Evolutionary conservation across 2,888 invertebrate genomes (phyloP).

Genomic region (Anarsia innoxiella): DNA sequence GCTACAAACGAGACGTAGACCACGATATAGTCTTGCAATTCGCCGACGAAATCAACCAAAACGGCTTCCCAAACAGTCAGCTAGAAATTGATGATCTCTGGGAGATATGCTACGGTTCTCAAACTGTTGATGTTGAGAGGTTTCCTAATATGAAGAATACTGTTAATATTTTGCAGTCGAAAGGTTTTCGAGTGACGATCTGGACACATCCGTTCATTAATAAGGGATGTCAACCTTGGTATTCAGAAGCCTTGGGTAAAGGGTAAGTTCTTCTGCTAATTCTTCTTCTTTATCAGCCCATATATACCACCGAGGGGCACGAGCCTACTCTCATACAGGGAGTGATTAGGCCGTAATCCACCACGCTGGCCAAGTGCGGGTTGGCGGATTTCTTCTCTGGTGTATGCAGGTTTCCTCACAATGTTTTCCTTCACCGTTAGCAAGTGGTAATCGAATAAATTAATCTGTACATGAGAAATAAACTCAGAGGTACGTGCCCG

Average conservation of each 20-base stretch:
- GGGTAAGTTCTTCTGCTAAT: constrained; percentile 66
- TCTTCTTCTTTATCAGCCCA: too few relatives aligned
- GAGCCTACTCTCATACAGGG: too few relatives aligned
- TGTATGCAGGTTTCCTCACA: too few relatives aligned
- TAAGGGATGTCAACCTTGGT: constrained; percentile 70
- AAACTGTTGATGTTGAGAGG: constrained; percentile 58
- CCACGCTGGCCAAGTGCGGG: too few relatives aligned
- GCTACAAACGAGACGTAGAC: constrained; percentile 71
- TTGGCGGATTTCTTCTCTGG: too few relatives aligned
- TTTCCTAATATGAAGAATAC: constrained; percentile 74
- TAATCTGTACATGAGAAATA: too few relatives aligned
- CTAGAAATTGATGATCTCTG: constrained; percentile 80
- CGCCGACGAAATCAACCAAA: constrained; percentile 62
- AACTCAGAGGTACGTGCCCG: too few relatives aligned
- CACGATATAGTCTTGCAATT: constrained; percentile 64
- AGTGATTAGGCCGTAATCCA: too few relatives aligned
- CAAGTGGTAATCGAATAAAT: too few relatives aligned
- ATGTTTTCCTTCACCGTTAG: too few relatives aligned
- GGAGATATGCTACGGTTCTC: constrained; percentile 79
- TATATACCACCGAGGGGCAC: too few relatives aligned
- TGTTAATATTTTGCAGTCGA: constrained; percentile 44
- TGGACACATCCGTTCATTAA: constrained; percentile 81
- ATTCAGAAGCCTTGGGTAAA: constrained; percentile 51
- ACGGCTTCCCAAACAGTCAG: constrained; percentile 71
- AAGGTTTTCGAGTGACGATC: constrained; percentile 74